Conservation (phyloP, 2,113 vertebrate genomes). For the Oryzias javanicus region DNA sequence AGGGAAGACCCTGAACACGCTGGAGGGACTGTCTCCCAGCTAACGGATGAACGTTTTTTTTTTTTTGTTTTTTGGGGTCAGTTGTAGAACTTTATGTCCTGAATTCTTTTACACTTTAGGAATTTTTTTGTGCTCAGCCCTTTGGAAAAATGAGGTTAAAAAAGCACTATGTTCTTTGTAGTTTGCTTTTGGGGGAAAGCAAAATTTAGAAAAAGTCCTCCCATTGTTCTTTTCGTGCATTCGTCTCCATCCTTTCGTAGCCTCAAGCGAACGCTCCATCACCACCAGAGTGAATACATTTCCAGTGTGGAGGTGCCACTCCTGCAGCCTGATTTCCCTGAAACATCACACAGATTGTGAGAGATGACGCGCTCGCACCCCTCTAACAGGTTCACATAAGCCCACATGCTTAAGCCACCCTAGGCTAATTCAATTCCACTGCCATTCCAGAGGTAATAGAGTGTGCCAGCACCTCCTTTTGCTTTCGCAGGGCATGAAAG, state of each 20-base stretch:
- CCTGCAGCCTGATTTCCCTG: constrained; percentile 57
- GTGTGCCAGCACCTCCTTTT: constrained; percentile 34
- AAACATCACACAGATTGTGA: constrained; percentile 66
- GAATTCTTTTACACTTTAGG: no score
- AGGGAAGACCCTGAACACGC: no score
- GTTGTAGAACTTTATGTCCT: no score
- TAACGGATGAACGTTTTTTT: no score
- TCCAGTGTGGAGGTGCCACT: constrained; percentile 50
- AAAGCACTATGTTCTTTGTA: no score
- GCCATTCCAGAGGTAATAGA: constrained; percentile 55
- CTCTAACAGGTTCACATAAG: constrained; percentile 67
- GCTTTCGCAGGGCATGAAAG: constrained; percentile 15
- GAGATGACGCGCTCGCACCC: constrained; percentile 65
- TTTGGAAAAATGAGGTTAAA: no score
- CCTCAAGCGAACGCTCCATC: constrained; percentile 17
- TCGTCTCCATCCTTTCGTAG: background rate
- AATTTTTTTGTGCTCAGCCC: no score
- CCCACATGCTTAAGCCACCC: constrained; percentile 68
- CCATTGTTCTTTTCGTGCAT: background rate
- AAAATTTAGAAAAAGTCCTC: no score
- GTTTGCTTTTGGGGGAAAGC: no score
- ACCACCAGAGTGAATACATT: constrained; percentile 36
- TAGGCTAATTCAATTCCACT: constrained; percentile 64
- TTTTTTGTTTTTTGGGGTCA: no score
- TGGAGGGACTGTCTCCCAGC: no score